These are phyloP conservation scores for Lithobates sylvaticus DNA, from an alignment of 2,797 vertebrate genomes.

Conservation along the genomic window DNA sequence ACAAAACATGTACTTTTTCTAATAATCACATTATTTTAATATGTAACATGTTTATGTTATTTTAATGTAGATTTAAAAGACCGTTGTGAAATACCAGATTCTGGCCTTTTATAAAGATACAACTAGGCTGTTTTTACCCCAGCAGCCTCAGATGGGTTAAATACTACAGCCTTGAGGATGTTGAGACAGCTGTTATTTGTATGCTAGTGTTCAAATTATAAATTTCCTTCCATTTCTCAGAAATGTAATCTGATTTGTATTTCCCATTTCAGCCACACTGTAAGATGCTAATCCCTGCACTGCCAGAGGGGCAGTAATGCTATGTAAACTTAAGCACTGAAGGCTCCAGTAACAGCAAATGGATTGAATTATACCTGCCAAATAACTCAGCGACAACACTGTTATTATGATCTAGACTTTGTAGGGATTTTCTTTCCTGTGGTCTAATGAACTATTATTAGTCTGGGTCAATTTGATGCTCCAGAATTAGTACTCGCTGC, in stretches of 20 bases:
- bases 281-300: slow-evolving; percentile 49
- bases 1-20: too few relatives aligned
- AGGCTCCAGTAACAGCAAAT: slow-evolving; percentile 35
- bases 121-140: background rate
- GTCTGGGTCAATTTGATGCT: background rate
- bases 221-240: slow-evolving; percentile 49
- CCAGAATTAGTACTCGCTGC: background rate
- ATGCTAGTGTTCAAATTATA: slow-evolving; percentile 49
- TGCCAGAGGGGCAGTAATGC: slow-evolving; percentile 46
- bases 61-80: background rate
- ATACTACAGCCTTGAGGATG: slow-evolving; percentile 34
- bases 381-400: slow-evolving; percentile 21
- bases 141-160: slow-evolving; percentile 4
- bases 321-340: slow-evolving; percentile 40
- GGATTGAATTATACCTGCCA: slow-evolving; percentile 43
- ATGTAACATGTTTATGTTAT: background rate
- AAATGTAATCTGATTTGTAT: slow-evolving; percentile 59
- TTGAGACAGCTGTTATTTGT: slow-evolving; percentile 46
- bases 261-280: slow-evolving; percentile 47
- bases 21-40: too few relatives aligned
- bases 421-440: slow-evolving; percentile 11
- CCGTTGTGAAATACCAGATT: background rate
- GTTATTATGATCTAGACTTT: slow-evolving; percentile 34
- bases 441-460: background rate
- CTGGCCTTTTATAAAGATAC: background rate